Percentiles rank a stretch among this genome's conserved stretches.
phyloP scores from a whole-genome alignment of 1,140 invertebrate species.

The Zaprionus kolodkinae region DNA sequence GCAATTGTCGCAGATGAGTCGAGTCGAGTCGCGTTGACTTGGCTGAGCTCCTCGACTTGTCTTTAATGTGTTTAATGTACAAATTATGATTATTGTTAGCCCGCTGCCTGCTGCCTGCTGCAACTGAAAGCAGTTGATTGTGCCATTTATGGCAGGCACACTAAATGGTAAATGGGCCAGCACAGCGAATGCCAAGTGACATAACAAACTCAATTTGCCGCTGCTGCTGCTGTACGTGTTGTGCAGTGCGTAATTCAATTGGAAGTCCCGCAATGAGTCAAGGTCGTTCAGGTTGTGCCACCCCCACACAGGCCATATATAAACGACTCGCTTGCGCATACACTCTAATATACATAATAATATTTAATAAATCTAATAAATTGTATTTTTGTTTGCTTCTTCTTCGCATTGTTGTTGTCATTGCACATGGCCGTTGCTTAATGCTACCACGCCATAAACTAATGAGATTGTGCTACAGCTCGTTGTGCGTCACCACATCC shows the following conservation, averaged over 20 bases:
- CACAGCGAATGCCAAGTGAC: conserved; percentile 63
- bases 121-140: conserved; percentile 52
- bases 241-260: conserved; percentile 42
- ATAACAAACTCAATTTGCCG: conserved; percentile 64
- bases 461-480: conserved; percentile 73
- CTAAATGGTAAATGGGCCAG: conserved; percentile 70
- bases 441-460: conserved; percentile 68
- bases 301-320: not conserved
- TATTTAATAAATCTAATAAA: conserved; percentile 78
- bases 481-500: conserved; percentile 82
- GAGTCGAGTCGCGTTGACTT: conserved; percentile 25
- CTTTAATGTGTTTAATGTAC: conserved; percentile 76
- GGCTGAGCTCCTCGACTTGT: conserved; percentile 18
- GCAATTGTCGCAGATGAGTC: conserved; percentile 42
- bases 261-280: conserved; percentile 50
- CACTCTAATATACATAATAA: conserved; percentile 52
- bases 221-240: conserved; percentile 59
- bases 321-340: conserved; percentile 18
- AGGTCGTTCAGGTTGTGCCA: conserved; percentile 54
- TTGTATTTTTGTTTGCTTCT: conserved; percentile 38
- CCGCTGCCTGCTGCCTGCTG: conserved; percentile 6
- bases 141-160: conserved; percentile 73
- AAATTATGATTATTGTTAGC: conserved; percentile 64
- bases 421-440: conserved; percentile 76
- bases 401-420: conserved; percentile 27